phyloP scores from a whole-genome alignment of 2,113 vertebrate species.

The Hepsetus odoe region DNA sequence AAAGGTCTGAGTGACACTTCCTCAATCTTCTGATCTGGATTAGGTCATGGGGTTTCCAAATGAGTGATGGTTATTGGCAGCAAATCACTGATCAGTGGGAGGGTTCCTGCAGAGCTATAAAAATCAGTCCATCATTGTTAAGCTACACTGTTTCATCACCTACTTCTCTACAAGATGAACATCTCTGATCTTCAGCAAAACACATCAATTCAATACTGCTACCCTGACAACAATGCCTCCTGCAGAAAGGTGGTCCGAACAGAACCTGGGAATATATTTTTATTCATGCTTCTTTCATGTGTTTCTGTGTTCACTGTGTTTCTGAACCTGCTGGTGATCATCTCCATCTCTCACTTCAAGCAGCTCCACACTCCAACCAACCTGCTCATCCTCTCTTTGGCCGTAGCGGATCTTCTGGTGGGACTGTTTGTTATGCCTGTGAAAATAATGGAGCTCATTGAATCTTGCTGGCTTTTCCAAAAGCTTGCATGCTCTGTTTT shows the following conservation, averaged over 20 bases:
- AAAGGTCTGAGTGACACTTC: too few relatives aligned
- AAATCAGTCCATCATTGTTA: too few relatives aligned
- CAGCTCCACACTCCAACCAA: constrained; percentile 76
- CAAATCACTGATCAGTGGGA: too few relatives aligned
- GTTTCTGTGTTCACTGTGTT: constrained; percentile 22
- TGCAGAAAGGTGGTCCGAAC: neutral
- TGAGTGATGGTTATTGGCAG: too few relatives aligned
- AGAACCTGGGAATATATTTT: neutral
- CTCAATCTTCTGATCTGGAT: too few relatives aligned
- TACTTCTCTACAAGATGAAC: too few relatives aligned
- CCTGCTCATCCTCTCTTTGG: constrained; percentile 71
- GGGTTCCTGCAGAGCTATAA: too few relatives aligned
- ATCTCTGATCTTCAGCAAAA: too few relatives aligned
- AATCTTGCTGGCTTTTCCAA: constrained; percentile 68
- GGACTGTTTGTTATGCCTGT: constrained; percentile 82
- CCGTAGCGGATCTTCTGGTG: constrained; percentile 64
- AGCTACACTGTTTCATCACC: too few relatives aligned
- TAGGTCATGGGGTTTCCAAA: too few relatives aligned
- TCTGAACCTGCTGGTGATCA: constrained; percentile 54
- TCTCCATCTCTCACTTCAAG: constrained; percentile 67
- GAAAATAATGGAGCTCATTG: constrained; percentile 57
- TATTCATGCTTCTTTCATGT: neutral
- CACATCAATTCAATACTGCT: constrained; percentile 9
- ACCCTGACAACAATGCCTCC: constrained; percentile 5
- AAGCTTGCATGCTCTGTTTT: constrained; percentile 59